A percentile compares a stretch with the other conserved stretches of the same genome.
Evolutionary conservation across 2,888 invertebrate species (phyloP).

Genomic region (Glyphotaelius pellucidus): DNA sequence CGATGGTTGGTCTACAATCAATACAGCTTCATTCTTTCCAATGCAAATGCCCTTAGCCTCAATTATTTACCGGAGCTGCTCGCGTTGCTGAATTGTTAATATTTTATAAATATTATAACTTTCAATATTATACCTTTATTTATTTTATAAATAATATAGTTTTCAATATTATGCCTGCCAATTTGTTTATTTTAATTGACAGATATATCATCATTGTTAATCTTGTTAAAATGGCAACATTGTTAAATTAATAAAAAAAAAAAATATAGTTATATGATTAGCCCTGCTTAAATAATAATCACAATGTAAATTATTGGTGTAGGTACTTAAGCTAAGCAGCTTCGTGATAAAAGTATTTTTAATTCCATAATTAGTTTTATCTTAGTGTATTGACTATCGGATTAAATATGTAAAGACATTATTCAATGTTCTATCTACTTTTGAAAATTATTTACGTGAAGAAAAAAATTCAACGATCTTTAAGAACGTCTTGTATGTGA

Average conservation of each 20-base stretch:
- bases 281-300: not conserved
- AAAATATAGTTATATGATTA: not conserved
- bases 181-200: no score
- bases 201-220: no score
- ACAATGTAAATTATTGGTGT: not conserved
- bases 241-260: not conserved
- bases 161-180: no score
- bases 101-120: not conserved
- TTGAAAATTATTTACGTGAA: not conserved
- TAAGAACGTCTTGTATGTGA: not conserved
- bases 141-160: no score
- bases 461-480: not conserved
- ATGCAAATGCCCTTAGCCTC: slow-evolving; percentile 39
- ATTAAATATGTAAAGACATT: not conserved
- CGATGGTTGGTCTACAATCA: slow-evolving; percentile 13
- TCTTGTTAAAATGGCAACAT: not conserved
- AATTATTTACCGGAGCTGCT: not conserved
- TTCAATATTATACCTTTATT: not conserved
- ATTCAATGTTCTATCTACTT: not conserved
- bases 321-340: not conserved
- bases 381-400: not conserved
- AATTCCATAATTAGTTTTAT: not conserved
- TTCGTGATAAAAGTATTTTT: not conserved
- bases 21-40: slow-evolving; percentile 18
- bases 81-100: not conserved